Percentiles rank a stretch among this genome's conserved stretches.
These are phyloP conservation scores for Scopus umbretta DNA, from an alignment of 2,113 vertebrate genomes.

Conservation along the genomic window DNA sequence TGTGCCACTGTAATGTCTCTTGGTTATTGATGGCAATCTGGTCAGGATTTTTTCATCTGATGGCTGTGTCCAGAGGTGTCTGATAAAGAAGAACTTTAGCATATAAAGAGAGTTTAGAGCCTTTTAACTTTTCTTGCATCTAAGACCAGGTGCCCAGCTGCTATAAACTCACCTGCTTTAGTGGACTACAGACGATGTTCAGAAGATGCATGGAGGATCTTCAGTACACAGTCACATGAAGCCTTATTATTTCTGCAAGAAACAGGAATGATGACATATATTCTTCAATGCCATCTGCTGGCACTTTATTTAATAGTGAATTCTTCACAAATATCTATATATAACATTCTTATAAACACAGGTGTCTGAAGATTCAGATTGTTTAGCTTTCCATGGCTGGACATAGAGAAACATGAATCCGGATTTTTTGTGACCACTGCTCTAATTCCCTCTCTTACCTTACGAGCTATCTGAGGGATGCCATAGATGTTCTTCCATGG, in stretches of 20 bases:
- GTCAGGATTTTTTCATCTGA: not conserved
- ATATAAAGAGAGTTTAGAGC: not conserved
- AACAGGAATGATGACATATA: not conserved
- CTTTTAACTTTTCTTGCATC: not conserved
- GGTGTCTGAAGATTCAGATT: not conserved
- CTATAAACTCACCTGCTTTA: not conserved
- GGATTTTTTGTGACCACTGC: not conserved
- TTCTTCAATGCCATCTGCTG: slow-evolving; percentile 59
- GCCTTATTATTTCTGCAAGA: not conserved
- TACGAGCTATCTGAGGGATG: accelerated
- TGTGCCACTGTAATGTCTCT: not conserved
- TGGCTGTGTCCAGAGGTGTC: not conserved
- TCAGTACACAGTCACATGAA: not conserved
- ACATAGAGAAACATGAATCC: not conserved
- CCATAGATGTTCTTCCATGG: not conserved
- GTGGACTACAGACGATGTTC: not conserved
- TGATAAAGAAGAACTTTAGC: not conserved
- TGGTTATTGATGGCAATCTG: not conserved
- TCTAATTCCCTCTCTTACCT: not conserved
- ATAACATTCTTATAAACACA: not conserved
- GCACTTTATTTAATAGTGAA: not conserved
- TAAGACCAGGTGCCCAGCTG: not conserved
- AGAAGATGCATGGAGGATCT: not conserved
- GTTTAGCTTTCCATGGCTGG: not conserved
- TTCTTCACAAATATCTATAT: not conserved